Conservation (phyloP, 2,888 invertebrate genomes). For the Reticulitermes lucifugus region DNA sequence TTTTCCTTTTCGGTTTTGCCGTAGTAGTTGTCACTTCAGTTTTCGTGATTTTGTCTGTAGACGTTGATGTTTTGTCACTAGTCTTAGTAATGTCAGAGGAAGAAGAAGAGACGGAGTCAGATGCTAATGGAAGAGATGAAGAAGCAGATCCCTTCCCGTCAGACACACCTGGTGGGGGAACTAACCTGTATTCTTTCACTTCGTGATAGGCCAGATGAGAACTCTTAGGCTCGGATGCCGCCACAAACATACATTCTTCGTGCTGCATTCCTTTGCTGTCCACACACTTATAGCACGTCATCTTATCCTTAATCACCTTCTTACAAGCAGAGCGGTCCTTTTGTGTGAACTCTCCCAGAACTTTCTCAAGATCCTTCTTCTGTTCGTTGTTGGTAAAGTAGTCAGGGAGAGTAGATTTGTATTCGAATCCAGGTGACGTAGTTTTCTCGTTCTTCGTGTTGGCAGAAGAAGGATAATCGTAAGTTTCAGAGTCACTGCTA, state of each 20-base stretch:
- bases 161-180: conserved; percentile 13
- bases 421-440: conserved; percentile 31
- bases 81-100: conserved; percentile 26
- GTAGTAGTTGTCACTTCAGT: conserved; percentile 2
- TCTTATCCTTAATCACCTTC: conserved; percentile 77
- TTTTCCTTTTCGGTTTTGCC: conserved; percentile 44
- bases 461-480: conserved; percentile 22
- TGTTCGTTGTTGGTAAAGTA: conserved; percentile 64
- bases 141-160: conserved; percentile 39
- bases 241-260: conserved; percentile 84
- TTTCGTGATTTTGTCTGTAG: conserved; percentile 23
- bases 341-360: conserved; percentile 78
- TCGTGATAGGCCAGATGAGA: conserved; percentile 76
- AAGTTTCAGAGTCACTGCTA: conserved; percentile 32
- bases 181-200: conserved; percentile 69
- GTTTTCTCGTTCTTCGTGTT: not conserved
- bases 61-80: not conserved
- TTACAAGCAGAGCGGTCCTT: conserved; percentile 80
- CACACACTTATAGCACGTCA: conserved; percentile 81
- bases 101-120: conserved; percentile 31
- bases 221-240: conserved; percentile 74
- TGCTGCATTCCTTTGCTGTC: conserved; percentile 77
- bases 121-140: conserved; percentile 27
- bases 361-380: conserved; percentile 76
- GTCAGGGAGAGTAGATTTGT: conserved; percentile 44